phyloP scores from a whole-genome alignment of 2,113 vertebrate species.

The Eptatretus burgeri region DNA sequence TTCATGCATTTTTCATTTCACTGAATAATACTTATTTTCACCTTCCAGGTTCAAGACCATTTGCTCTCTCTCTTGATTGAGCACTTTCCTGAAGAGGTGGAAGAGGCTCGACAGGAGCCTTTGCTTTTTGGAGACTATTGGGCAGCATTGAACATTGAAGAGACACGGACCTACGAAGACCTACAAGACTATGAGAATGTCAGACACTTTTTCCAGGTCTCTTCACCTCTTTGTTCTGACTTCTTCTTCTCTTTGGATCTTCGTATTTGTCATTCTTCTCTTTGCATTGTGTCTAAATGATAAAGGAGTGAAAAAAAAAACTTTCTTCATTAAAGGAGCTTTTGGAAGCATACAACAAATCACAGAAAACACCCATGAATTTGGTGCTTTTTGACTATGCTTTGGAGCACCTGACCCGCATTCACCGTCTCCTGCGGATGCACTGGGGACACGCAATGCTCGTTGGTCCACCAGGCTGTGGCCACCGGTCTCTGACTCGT shows the following conservation, averaged over 20 bases:
- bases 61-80: slow-evolving; percentile 27
- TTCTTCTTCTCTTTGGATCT: neutral
- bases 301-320: neutral
- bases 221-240: neutral
- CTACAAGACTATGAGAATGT: slow-evolving; percentile 54
- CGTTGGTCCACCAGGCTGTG: slow-evolving; percentile 56
- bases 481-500: slow-evolving; percentile 55
- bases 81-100: slow-evolving; percentile 27
- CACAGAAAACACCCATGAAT: slow-evolving; percentile 32
- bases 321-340: slow-evolving; percentile 29
- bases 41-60: slow-evolving; percentile 37
- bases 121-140: slow-evolving; percentile 77
- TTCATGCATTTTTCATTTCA: no score
- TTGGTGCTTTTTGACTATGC: slow-evolving; percentile 77
- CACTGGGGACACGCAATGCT: slow-evolving; percentile 52
- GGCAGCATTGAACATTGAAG: slow-evolving; percentile 32
- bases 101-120: slow-evolving; percentile 38
- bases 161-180: slow-evolving; percentile 56
- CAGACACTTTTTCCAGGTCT: slow-evolving; percentile 62
- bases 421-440: slow-evolving; percentile 56
- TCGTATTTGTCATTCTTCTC: neutral
- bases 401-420: slow-evolving; percentile 47
- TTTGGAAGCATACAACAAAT: slow-evolving; percentile 69
- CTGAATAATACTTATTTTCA: no score
- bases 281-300: no score